Evolutionary conservation across 2,888 invertebrate genomes (phyloP), one percentile per base, ranked within the genome.

Genomic region (Liodrosophila aerea): DNA sequence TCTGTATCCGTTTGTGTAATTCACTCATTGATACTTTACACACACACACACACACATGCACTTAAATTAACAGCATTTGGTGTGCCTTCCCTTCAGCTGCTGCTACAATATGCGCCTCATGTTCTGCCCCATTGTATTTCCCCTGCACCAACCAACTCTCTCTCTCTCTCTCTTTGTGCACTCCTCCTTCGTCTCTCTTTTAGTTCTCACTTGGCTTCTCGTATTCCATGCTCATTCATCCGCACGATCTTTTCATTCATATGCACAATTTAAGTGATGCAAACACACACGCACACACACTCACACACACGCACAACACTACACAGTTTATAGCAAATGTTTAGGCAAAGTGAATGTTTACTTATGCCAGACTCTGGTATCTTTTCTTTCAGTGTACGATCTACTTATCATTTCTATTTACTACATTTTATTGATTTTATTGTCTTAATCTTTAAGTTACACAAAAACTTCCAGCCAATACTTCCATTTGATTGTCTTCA

Each of bases 191-290:
- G 1, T 18, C 13, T 40, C 39, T 7, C 11, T 12, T 12, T 4
- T 27, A 11, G 33, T 22, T 22, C 12, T 30, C 53, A 27, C 29
- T 45, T 61, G 52, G 58, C 50, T 45, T 60, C 59, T 57, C 81
- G 56, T 73, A 61, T 43, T 73, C 41, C 51, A 61, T 73, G 66
- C 58, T 74, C 83, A 76, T 80, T 84, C 77, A 84, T 77, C 77
- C 81, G 76, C 69, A 73, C 76, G 73, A 80, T 81, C 73, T 59
- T 65, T 64, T 70, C 83, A 76, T 64, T 82, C 76, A 72, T 65
- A 75, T 78, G 64, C 62, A 83, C 70, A 78, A 74, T 62, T 77
- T 66, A 70, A 72, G 60, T 54, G 41, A 65, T 41, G 37, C 52
- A 69, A 34, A 16, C 54, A 43, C 31, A 36, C 18, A 29, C 30